These are phyloP conservation scores for Lichenostomus cassidix DNA, from an alignment of 2,113 vertebrate species.

Conservation along the genomic window DNA sequence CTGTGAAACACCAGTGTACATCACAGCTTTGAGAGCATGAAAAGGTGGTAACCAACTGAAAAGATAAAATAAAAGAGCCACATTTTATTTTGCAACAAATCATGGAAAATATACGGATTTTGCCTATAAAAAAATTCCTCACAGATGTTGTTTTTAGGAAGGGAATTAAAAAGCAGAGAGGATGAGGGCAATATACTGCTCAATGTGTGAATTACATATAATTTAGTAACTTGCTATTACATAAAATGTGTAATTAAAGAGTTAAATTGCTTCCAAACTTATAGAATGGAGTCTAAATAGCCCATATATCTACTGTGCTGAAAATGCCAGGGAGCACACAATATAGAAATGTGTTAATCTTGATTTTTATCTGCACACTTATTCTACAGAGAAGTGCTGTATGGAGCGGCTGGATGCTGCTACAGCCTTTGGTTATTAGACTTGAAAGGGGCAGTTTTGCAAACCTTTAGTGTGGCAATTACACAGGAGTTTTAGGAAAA, in stretches of 20 bases:
- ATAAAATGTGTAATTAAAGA: background rate
- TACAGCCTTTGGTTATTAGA: background rate
- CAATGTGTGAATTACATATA: background rate
- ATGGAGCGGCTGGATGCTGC: accelerated
- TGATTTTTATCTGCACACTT: background rate
- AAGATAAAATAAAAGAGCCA: background rate
- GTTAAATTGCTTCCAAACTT: background rate
- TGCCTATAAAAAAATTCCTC: background rate
- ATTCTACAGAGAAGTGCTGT: background rate
- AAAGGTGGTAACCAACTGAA: background rate
- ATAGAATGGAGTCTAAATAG: background rate
- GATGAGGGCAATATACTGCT: background rate
- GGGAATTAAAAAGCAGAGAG: background rate
- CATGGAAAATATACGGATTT: background rate
- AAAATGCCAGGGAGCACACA: background rate
- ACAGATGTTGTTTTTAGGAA: background rate
- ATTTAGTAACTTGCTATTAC: background rate
- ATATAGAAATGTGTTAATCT: background rate
- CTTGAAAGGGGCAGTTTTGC: background rate
- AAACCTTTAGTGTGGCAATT: background rate
- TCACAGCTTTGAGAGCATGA: background rate
- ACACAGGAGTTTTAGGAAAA: background rate
- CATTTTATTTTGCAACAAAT: background rate
- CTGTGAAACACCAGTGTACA: background rate
- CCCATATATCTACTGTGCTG: background rate